Base-by-base conservation (phyloP, 2,888 invertebrate species). In the Campaea margaritaria region DNA sequence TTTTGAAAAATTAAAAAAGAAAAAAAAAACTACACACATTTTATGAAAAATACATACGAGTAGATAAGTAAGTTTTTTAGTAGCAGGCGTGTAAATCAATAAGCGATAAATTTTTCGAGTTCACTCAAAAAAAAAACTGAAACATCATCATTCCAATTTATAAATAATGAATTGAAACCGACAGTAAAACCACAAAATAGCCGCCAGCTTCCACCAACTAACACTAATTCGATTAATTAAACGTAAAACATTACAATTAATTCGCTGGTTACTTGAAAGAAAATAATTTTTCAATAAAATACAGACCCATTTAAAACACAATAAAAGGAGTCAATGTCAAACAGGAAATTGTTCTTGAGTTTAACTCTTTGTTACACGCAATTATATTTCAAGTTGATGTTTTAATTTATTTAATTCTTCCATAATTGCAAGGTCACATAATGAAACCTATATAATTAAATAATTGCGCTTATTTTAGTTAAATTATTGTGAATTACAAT, bases 241-340 rank as follows among this genome's bases (percentile, higher is more conserved):
- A 12, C 5, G 12, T 36, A 10, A 31, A 31, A 39, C 39, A 7
- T 36, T 21, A 14, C 12, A 38, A 53, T 49, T 36, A 36, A 47
- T 21, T 16, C 3, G 5, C 21, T 21, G 14, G 34, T 43, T 43
- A 7, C n/a, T 21, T 21, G 12, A 21, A 43, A 43, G 11, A n/a
- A 43, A 43, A 43, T n/a, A n/a, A n/a, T n/a, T n/a, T n/a, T n/a
- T n/a, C n/a, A n/a, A n/a, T n/a, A 21, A 10, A 42, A 42, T 11
- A 43, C 27, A 43, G 21, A 5, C 21, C 21, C 21, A 21, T 2
- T 21, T 21, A 21, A 21, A 21, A 21, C 5, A 21, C 21, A 21
- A 21, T 21, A 21, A 21, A 43, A 27, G 21, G 43, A 51, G 15
- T 46, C 15, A 62, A 43, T 27, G 21, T 38, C 44, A 38, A 43